Evolutionary conservation across 2,113 vertebrate species (phyloP).

Genomic region (Rhagologus leucostigma): DNA sequence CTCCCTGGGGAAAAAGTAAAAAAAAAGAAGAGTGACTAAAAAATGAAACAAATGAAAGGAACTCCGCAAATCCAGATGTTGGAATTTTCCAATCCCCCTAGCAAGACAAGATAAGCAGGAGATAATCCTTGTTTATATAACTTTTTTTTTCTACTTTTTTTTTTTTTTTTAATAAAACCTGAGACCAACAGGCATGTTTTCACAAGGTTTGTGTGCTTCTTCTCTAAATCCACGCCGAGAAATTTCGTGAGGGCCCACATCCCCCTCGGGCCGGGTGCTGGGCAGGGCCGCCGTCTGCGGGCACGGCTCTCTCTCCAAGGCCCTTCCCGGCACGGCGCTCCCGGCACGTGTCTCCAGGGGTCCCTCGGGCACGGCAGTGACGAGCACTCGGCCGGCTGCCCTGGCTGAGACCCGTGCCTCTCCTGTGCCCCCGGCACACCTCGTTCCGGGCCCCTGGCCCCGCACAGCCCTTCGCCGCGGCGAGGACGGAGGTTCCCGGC

Average conservation of each 20-base stretch:
- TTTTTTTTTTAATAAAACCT: neutral
- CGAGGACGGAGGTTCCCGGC: accelerated
- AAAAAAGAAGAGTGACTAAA: neutral
- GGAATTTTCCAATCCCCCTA: conserved; percentile 33
- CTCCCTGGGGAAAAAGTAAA: neutral
- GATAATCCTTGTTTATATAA: conserved; percentile 32
- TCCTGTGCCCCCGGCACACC: neutral
- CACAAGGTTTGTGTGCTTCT: neutral
- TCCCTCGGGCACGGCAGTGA: neutral
- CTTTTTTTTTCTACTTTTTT: neutral
- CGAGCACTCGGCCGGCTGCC: neutral
- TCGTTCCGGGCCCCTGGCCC: neutral
- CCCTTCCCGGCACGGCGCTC: neutral
- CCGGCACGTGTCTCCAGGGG: neutral
- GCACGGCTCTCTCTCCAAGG: too few relatives aligned
- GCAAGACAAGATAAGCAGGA: conserved; percentile 9
- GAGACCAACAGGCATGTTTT: neutral
- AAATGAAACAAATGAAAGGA: neutral
- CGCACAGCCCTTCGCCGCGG: neutral
- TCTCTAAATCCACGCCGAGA: neutral
- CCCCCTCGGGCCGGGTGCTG: neutral
- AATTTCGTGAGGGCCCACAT: neutral
- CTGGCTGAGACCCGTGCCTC: neutral
- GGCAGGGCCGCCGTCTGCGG: neutral
- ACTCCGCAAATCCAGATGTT: conserved; percentile 25